Evolutionary conservation across 2,113 vertebrate species (phyloP).

Genomic region (Rousettus leschenaultii): DNA sequence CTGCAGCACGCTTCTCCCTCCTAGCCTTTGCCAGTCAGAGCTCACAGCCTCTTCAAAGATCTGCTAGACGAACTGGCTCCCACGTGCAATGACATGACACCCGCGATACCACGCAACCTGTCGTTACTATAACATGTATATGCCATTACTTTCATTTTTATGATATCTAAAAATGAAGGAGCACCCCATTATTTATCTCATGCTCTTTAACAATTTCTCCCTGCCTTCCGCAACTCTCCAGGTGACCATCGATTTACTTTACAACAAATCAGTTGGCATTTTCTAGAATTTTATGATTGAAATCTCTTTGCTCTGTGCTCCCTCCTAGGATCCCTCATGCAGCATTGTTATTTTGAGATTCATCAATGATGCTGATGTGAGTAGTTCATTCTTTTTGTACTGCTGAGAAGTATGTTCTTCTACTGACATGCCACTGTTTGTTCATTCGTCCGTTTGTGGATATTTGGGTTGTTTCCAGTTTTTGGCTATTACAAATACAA

Average conservation of each 20-base stretch:
- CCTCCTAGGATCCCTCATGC: not conserved
- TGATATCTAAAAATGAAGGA: not conserved
- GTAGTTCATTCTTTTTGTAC: not conserved
- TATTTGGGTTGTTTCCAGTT: constrained; percentile 10
- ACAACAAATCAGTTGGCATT: not conserved
- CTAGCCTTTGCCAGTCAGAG: not conserved
- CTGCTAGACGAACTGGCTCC: not conserved
- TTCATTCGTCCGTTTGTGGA: not conserved
- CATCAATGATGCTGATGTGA: not conserved
- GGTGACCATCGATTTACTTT: not conserved
- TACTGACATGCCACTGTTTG: not conserved
- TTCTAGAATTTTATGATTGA: not conserved
- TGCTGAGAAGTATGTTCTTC: not conserved
- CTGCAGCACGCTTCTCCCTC: not conserved
- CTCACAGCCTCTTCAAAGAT: not conserved
- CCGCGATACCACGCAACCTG: rapidly evolving
- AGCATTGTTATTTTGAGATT: not conserved
- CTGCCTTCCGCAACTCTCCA: not conserved
- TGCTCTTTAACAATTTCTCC: not conserved
- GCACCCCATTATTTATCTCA: not conserved
- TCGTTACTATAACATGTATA: not conserved
- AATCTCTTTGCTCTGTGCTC: not conserved
- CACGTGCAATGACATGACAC: not conserved
- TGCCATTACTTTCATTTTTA: constrained; percentile 24
- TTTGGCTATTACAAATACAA: not conserved